Conservation (phyloP, 2,113 vertebrate species). For the Saiga tatarica region DNA sequence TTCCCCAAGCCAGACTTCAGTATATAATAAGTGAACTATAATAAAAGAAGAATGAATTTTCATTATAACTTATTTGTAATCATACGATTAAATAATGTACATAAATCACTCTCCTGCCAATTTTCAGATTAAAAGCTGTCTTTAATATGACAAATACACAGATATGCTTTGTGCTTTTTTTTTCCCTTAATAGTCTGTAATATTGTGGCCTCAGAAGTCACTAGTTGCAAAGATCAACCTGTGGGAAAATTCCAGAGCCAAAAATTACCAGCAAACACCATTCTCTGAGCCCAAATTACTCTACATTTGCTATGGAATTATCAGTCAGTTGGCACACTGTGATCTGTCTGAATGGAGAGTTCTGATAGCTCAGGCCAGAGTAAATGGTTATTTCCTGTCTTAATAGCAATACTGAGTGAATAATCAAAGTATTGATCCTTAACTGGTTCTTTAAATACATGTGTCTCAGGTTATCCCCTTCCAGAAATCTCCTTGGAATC, state of each 20-base stretch:
- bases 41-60: background rate
- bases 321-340: background rate
- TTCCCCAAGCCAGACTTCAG: background rate
- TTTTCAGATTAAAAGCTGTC: background rate
- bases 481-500: background rate
- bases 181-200: background rate
- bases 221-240: background rate
- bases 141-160: background rate
- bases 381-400: slow-evolving; percentile 16
- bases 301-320: background rate
- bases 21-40: background rate
- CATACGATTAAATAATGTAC: background rate
- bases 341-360: background rate
- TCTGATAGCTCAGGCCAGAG: background rate
- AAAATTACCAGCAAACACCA: background rate
- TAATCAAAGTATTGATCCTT: slow-evolving; percentile 6
- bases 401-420: background rate
- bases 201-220: background rate
- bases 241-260: background rate
- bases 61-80: background rate
- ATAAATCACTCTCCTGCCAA: background rate
- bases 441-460: background rate
- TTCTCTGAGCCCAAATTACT: background rate
- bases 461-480: background rate
- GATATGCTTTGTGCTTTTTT: background rate